These are phyloP conservation scores for Drosophila tripunctata DNA, from an alignment of 2,888 invertebrate genomes.

Conservation along the genomic window DNA sequence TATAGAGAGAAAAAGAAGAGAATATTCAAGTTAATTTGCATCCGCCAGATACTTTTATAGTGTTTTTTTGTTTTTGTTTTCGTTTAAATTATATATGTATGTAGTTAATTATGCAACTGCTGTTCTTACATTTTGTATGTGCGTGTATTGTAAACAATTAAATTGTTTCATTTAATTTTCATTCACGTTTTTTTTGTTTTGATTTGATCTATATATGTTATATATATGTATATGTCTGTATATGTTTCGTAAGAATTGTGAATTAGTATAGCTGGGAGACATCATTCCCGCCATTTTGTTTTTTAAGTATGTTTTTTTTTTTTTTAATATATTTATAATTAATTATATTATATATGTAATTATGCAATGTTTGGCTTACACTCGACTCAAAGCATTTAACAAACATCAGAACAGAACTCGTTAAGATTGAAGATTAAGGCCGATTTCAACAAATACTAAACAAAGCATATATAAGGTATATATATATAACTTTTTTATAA, in stretches of 20 bases:
- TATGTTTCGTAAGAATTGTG: conserved; percentile 13
- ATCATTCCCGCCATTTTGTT: conserved; percentile 10
- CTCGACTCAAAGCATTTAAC: conserved; percentile 35
- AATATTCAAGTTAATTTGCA: conserved; percentile 7
- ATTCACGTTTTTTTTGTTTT: conserved; percentile 23
- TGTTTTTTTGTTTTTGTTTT: background rate
- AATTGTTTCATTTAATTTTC: conserved; percentile 43
- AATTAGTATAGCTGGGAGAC: conserved; percentile 29
- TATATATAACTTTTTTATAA: conserved; percentile 11
- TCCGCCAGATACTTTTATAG: conserved; percentile 12
- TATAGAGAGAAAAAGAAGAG: background rate
- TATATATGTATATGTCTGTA: conserved; percentile 25
- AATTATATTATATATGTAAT: conserved; percentile 8
- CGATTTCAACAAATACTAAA: conserved; percentile 23
- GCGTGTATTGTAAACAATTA: conserved; percentile 62
- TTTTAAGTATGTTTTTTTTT: conserved; percentile 29
- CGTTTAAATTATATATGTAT: background rate
- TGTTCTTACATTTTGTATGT: conserved; percentile 29
- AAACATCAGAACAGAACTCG: conserved; percentile 28
- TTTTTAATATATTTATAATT: conserved; percentile 7
- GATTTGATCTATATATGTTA: conserved; percentile 45
- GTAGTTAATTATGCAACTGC: conserved; percentile 2
- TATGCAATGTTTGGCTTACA: conserved; percentile 14
- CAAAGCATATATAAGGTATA: conserved; percentile 12
- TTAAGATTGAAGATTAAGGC: conserved; percentile 27